phyloP scores from a whole-genome alignment of 92 coral and sea anemone species.

The Blastomussa wellsi region DNA sequence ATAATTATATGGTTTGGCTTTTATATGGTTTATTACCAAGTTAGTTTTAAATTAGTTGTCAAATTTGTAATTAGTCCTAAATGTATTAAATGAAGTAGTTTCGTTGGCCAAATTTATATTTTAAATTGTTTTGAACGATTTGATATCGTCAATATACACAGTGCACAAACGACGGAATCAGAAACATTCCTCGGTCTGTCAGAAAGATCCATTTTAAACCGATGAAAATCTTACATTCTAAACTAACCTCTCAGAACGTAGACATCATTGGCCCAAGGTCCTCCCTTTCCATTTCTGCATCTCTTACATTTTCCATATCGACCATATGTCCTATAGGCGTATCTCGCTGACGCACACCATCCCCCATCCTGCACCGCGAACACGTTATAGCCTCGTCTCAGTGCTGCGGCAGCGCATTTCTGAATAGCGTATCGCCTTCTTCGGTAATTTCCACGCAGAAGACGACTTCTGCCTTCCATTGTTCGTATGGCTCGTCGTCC shows the following conservation, averaged over 20 bases:
- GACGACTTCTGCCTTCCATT: constrained; percentile 44
- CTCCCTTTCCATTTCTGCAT: constrained; percentile 48
- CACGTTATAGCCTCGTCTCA: constrained; percentile 27
- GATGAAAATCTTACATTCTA: neutral
- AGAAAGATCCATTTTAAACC: neutral
- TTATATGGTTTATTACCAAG: too few species aligned
- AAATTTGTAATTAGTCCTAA: too few species aligned
- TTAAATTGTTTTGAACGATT: too few species aligned
- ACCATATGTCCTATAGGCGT: constrained; percentile 28
- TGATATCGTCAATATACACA: too few species aligned
- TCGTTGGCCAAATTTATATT: too few species aligned
- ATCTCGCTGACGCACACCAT: constrained; percentile 42
- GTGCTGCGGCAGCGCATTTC: constrained; percentile 35
- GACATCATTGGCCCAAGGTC: constrained; percentile 45
- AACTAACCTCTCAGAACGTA: constrained; percentile 39
- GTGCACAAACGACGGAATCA: neutral
- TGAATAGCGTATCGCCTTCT: constrained; percentile 27
- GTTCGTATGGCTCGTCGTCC: constrained; percentile 40
- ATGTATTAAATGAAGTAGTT: too few species aligned
- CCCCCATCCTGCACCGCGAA: constrained; percentile 61
- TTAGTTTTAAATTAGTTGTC: too few species aligned
- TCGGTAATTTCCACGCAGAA: constrained; percentile 26
- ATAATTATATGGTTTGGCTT: too few species aligned
- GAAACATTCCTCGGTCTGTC: neutral
- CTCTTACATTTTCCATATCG: constrained; percentile 20